These are phyloP conservation scores for Iphiclides podalirius DNA, from an alignment of 2,888 invertebrate genomes.

Conservation along the genomic window DNA sequence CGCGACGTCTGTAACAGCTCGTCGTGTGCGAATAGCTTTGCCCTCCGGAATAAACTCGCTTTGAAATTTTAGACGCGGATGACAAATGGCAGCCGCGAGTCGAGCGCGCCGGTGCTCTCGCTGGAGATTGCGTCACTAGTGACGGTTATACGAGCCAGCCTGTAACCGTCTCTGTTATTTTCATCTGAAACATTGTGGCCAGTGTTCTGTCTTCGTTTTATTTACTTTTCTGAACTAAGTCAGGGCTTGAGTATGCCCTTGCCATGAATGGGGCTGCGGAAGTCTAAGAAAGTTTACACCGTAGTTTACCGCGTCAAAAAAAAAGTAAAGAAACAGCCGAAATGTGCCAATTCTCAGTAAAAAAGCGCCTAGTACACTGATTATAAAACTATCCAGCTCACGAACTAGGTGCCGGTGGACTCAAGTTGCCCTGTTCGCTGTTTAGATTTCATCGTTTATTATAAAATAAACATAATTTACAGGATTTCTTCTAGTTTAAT, in stretches of 20 bases:
- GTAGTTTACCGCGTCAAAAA: no score
- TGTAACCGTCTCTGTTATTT: neutral
- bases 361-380: no score
- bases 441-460: no score
- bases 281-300: neutral
- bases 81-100: conserved; percentile 43
- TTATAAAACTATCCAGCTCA: no score
- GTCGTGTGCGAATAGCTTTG: conserved; percentile 2
- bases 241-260: no score
- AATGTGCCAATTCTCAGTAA: no score
- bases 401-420: no score
- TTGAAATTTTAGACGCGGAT: conserved; percentile 45
- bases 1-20: conserved; percentile 5
- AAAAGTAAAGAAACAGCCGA: no score
- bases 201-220: neutral
- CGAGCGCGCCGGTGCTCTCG: conserved; percentile 8
- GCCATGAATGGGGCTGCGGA: no score
- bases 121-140: conserved; percentile 16
- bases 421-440: no score
- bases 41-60: conserved; percentile 40
- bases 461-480: no score
- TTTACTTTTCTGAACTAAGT: neutral
- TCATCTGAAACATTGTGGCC: neutral
- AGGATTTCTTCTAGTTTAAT: no score
- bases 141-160: conserved; percentile 3